Evolutionary conservation across 1,140 invertebrate genomes (phyloP).

Genomic region (Artemia franciscana): DNA sequence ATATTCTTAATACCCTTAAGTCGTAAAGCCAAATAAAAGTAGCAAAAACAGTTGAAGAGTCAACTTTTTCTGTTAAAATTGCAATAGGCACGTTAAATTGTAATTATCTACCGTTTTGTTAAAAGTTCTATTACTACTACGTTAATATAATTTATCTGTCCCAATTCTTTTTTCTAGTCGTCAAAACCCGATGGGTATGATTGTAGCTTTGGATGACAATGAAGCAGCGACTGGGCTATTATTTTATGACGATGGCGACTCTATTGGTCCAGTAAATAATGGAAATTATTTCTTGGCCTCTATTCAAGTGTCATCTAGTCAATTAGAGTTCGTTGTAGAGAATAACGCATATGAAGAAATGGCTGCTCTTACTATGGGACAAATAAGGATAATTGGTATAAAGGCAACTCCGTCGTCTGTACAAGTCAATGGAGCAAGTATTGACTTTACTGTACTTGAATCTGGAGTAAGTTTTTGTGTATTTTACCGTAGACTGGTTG

Average conservation of each 20-base stretch:
- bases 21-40: too few relatives aligned
- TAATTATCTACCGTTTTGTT: too few relatives aligned
- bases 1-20: too few relatives aligned
- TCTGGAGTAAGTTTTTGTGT: background rate
- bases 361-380: conserved; percentile 3
- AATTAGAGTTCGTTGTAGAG: conserved; percentile 4
- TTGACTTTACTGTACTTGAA: background rate
- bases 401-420: background rate
- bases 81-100: too few relatives aligned
- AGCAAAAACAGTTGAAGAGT: too few relatives aligned
- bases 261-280: conserved; percentile 8
- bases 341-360: conserved; percentile 10
- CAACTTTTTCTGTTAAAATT: too few relatives aligned
- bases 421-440: conserved; percentile 2
- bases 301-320: background rate
- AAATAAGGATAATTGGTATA: conserved; percentile 10
- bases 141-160: too few relatives aligned
- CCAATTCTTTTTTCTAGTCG: conserved; percentile 11
- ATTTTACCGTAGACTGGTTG: too few relatives aligned
- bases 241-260: conserved; percentile 21
- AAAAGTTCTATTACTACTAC: too few relatives aligned
- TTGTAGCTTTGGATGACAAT: conserved; percentile 17
- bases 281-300: conserved; percentile 2
- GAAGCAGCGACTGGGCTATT: conserved; percentile 15
- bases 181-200: conserved; percentile 17